Percentiles rank a stretch among this genome's conserved stretches.
Evolutionary conservation across 2,797 vertebrate species (phyloP).

Genomic region (Rousettus madagascariensis): DNA sequence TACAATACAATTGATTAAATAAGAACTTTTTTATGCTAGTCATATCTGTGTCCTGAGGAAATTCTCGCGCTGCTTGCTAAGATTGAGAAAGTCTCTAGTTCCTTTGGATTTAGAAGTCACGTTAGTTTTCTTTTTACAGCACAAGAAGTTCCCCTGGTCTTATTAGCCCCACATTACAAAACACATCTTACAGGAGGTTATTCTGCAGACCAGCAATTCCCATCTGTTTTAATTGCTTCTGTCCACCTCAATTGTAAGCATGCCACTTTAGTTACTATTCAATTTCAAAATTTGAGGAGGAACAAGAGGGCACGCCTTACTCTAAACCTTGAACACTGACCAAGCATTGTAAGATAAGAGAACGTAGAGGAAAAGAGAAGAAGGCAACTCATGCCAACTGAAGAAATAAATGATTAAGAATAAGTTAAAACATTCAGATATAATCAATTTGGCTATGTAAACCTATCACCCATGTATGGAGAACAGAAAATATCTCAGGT

Average conservation of each 20-base stretch:
- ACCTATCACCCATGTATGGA: not conserved
- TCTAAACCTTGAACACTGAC: not conserved
- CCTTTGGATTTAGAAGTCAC: not conserved
- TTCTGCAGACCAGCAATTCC: not conserved
- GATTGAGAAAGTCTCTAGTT: not conserved
- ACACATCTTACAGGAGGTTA: not conserved
- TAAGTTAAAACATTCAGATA: slow-evolving; percentile 3
- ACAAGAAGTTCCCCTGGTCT: not conserved
- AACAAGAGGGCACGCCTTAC: not conserved
- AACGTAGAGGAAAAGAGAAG: not conserved
- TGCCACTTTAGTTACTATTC: slow-evolving; percentile 12
- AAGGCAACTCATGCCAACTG: not conserved
- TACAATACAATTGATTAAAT: not conserved
- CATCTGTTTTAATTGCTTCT: not conserved
- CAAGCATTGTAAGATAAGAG: not conserved
- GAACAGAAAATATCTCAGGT: not conserved
- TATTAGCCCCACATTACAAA: not conserved
- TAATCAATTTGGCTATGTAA: not conserved
- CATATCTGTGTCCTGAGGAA: not conserved
- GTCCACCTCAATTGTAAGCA: not conserved
- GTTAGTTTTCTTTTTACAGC: not conserved
- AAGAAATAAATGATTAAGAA: not conserved
- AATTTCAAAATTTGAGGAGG: slow-evolving; percentile 9
- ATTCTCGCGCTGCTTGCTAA: not conserved
- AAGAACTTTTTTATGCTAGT: not conserved